Percentiles rank a stretch among this genome's conserved stretches.
Evolutionary conservation across 2,113 vertebrate species (phyloP).

Genomic region (Nettapus auritus): DNA sequence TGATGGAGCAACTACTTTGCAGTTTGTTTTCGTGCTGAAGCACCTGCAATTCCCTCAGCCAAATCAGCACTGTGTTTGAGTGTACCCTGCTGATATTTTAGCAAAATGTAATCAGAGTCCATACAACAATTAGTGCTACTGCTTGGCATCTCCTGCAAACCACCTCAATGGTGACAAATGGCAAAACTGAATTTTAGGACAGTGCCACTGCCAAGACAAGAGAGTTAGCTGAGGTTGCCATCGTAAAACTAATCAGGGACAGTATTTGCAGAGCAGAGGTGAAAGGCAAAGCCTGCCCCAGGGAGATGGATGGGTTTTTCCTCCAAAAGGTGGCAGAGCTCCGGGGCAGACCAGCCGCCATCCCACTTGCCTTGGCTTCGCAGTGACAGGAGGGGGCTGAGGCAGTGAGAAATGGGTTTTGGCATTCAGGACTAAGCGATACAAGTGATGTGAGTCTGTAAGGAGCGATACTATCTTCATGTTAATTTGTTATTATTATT

Average conservation of each 20-base stretch:
- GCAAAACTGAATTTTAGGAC: not conserved
- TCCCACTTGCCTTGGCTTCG: not conserved
- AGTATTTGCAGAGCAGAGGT: not conserved
- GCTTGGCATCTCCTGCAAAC: not conserved
- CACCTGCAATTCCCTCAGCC: not conserved
- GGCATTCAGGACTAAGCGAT: not conserved
- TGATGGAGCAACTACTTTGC: not conserved
- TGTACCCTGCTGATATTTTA: not conserved
- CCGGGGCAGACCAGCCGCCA: not conserved
- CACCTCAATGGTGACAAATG: not conserved
- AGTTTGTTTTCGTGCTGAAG: not conserved
- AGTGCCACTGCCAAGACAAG: not conserved
- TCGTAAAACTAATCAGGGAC: not conserved
- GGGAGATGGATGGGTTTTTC: not conserved
- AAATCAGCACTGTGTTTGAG: accelerated
- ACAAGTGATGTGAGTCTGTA: not conserved
- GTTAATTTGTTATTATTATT: not conserved
- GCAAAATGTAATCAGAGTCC: not conserved
- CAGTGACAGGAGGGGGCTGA: not conserved
- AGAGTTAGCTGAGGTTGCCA: not conserved
- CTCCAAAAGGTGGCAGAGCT: not conserved
- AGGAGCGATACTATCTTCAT: not conserved
- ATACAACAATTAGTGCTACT: not conserved
- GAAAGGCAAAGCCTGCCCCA: not conserved
- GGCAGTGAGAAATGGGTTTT: not conserved